Evolutionary conservation across 2,888 invertebrate species (phyloP).

Genomic region (Temnothorax rugatulus): DNA sequence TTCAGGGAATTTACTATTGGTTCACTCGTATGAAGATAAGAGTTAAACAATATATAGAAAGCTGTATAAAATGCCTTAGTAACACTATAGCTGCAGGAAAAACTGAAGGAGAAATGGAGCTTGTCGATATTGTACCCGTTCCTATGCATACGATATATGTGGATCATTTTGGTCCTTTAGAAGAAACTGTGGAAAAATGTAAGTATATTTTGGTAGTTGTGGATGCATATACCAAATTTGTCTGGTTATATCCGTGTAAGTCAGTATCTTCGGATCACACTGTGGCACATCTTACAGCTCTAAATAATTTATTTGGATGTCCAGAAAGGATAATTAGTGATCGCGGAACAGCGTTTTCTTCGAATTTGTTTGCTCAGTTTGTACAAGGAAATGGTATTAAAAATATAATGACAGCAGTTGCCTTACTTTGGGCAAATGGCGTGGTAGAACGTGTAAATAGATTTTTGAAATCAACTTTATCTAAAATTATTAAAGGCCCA

Average conservation of each 20-base stretch:
- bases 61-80: conserved; percentile 14
- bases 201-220: not conserved
- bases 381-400: too few species aligned
- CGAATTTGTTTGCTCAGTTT: not conserved
- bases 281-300: too few species aligned
- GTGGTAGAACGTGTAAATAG: too few species aligned
- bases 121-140: not conserved
- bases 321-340: conserved; percentile 1
- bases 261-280: too few species aligned
- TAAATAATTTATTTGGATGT: not conserved
- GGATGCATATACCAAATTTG: not conserved
- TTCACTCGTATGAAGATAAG: not conserved
- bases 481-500: too few species aligned
- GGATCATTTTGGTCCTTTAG: conserved; percentile 2
- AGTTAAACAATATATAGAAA: conserved; percentile 13
- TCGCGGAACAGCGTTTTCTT: conserved; percentile 15
- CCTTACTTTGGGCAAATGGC: too few species aligned
- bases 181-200: not conserved
- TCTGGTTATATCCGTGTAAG: not conserved
- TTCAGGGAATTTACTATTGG: not conserved
- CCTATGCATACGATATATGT: not conserved
- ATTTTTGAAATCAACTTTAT: too few species aligned
- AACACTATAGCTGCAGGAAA: not conserved
- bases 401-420: too few species aligned
- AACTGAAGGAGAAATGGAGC: not conserved